Percentiles rank a stretch among this genome's conserved stretches.
These are phyloP conservation scores for Elachura formosa DNA, from an alignment of 2,113 vertebrate species.

Conservation along the genomic window DNA sequence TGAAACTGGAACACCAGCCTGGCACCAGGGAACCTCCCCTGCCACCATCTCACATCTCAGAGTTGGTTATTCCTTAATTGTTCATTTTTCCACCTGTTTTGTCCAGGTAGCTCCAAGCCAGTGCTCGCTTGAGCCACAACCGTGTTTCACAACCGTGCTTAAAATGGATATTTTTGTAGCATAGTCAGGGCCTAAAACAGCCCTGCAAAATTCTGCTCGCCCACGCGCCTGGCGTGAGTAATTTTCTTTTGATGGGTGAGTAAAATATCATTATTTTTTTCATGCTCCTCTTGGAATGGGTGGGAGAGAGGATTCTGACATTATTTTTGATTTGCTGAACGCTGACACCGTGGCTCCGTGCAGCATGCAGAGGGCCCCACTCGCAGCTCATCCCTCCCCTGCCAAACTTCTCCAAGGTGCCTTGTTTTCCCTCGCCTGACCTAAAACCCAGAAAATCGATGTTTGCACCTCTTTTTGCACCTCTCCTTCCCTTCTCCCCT, in stretches of 20 bases:
- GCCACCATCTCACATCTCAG: fast-evolving
- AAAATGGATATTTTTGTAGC: slow-evolving; percentile 64
- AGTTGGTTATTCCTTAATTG: background rate
- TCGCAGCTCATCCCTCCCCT: background rate
- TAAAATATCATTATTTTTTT: slow-evolving; percentile 55
- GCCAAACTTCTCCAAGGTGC: background rate
- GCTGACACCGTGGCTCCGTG: background rate
- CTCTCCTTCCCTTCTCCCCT: background rate
- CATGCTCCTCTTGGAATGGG: slow-evolving; percentile 47
- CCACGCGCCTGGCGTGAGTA: slow-evolving; percentile 66
- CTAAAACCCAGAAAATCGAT: background rate
- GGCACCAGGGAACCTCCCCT: too few relatives aligned
- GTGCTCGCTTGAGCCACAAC: slow-evolving; percentile 24
- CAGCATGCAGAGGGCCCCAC: background rate
- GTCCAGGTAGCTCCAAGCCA: background rate
- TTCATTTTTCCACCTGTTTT: background rate
- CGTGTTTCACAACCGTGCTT: slow-evolving; percentile 43
- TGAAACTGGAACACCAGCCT: background rate
- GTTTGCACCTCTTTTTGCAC: background rate
- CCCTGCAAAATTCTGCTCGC: slow-evolving; percentile 59
- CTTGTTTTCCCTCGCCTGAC: background rate
- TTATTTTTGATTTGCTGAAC: background rate
- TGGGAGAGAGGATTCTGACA: slow-evolving; percentile 55
- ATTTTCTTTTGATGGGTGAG: slow-evolving; percentile 70
- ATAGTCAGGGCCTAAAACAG: slow-evolving; percentile 67